Percentiles rank a stretch among this genome's conserved stretches.
These are phyloP conservation scores for Pollenia amentaria DNA, from an alignment of 2,888 invertebrate species.

Conservation along the genomic window DNA sequence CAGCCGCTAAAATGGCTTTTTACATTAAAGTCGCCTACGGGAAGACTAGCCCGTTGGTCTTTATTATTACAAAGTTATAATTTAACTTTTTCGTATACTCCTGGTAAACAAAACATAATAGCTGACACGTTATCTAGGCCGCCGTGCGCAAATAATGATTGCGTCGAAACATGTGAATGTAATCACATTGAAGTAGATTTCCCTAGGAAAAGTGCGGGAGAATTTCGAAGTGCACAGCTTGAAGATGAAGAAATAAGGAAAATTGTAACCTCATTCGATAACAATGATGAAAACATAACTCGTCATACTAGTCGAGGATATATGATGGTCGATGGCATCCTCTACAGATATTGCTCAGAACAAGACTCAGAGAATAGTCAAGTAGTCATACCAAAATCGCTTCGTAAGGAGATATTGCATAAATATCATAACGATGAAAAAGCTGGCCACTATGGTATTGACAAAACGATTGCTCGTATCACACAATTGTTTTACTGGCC, in stretches of 20 bases:
- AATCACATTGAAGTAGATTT: conserved; percentile 62
- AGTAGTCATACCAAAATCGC: conserved; percentile 50
- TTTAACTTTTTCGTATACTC: conserved; percentile 81
- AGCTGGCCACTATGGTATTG: no score
- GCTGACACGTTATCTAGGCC: conserved; percentile 58
- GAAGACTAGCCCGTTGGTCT: no score
- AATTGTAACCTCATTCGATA: conserved; percentile 59
- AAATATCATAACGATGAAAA: conserved; percentile 46
- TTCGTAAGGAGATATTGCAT: conserved; percentile 15
- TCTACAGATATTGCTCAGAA: conserved; percentile 50
- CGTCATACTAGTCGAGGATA: conserved; percentile 46
- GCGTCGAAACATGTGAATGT: conserved; percentile 17
- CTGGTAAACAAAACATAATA: conserved; percentile 81
- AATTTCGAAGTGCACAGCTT: conserved; percentile 70
- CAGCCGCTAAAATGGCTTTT: no score
- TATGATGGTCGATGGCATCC: conserved; percentile 56
- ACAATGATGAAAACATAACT: conserved; percentile 48
- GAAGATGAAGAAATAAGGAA: conserved; percentile 74
- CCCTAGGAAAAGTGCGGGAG: conserved; percentile 66
- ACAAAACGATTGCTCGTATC: no score
- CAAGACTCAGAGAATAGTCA: conserved; percentile 54
- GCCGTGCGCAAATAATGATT: conserved; percentile 14
- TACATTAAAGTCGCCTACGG: no score
- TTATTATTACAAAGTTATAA: no score
- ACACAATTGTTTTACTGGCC: no score